A percentile compares a stretch with the other conserved stretches of the same genome.
Evolutionary conservation across 2,888 invertebrate species (phyloP).

Genomic region (Agonopterix arenella): DNA sequence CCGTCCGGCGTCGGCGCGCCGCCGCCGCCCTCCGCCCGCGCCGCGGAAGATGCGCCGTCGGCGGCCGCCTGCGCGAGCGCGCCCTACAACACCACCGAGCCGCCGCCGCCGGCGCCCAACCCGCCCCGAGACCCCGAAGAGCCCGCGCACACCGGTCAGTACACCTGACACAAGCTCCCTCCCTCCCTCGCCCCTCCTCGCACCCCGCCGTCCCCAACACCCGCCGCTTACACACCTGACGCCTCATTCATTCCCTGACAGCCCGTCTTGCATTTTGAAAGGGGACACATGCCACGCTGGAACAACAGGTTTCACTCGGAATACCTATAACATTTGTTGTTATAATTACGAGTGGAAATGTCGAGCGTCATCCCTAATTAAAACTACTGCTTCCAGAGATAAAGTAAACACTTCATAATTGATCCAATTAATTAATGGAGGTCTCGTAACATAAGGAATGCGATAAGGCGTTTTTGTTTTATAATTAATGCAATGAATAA

Average conservation of each 20-base stretch:
- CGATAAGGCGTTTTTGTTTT: too few species aligned
- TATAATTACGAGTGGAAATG: too few species aligned
- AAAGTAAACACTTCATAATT: too few species aligned
- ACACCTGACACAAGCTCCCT: slow-evolving; percentile 11
- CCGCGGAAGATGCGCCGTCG: slow-evolving; percentile 64
- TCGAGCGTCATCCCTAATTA: too few species aligned
- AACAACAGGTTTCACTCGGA: too few species aligned
- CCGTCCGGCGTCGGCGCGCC: slow-evolving; percentile 51
- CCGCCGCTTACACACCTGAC: slow-evolving; percentile 7
- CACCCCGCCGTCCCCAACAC: slow-evolving; percentile 7
- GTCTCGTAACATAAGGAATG: too few species aligned
- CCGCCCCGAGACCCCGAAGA: slow-evolving; percentile 27
- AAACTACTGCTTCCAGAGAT: too few species aligned
- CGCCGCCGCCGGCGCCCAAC: slow-evolving; percentile 29
- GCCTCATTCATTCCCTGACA: slow-evolving; percentile 16
- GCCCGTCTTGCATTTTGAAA: slow-evolving; percentile 5
- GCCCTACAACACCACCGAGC: slow-evolving; percentile 57
- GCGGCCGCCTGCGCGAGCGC: slow-evolving; percentile 64
- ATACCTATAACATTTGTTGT: too few species aligned
- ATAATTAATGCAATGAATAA: too few species aligned
- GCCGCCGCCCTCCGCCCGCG: slow-evolving; percentile 61
- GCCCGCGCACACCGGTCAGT: slow-evolving; percentile 61
- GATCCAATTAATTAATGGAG: too few species aligned
- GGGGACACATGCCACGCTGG: slow-evolving; percentile 11
- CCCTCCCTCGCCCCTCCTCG: slow-evolving; percentile 15